Conservation (phyloP, 2,888 invertebrate species). For the Creontiades dilutus region DNA sequence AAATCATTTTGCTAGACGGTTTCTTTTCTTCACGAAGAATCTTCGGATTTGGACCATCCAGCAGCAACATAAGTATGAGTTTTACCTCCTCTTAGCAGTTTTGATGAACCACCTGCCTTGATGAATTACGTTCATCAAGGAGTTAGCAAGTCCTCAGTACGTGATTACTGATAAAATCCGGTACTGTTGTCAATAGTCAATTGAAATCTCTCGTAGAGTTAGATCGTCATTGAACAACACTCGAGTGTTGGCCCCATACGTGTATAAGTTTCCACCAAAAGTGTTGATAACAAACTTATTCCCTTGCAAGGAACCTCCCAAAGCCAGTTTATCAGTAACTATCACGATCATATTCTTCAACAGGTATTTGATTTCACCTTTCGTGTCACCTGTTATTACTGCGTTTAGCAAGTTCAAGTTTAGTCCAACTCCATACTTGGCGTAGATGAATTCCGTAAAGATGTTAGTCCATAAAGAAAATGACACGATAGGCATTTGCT, state of each 20-base stretch:
- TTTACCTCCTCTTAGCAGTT: too few relatives aligned
- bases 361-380: constrained; percentile 20
- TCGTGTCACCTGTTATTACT: constrained; percentile 7
- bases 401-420: constrained; percentile 32
- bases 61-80: too few relatives aligned
- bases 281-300: background rate
- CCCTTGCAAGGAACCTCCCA: constrained; percentile 38
- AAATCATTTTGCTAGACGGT: too few relatives aligned
- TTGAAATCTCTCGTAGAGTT: background rate
- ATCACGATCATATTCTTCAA: constrained; percentile 36
- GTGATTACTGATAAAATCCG: background rate
- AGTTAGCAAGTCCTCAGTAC: too few relatives aligned
- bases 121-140: too few relatives aligned
- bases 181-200: background rate
- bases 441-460: background rate
- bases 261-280: constrained; percentile 26
- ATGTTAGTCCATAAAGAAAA: constrained; percentile 30
- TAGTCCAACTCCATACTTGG: constrained; percentile 51
- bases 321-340: background rate
- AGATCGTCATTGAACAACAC: background rate
- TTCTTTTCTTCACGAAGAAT: too few relatives aligned
- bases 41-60: too few relatives aligned
- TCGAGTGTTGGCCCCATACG: background rate
- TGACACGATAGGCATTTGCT: constrained; percentile 40
- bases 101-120: too few relatives aligned